Evolutionary conservation across 2,113 vertebrate genomes (phyloP).

Genomic region (Podiceps cristatus): DNA sequence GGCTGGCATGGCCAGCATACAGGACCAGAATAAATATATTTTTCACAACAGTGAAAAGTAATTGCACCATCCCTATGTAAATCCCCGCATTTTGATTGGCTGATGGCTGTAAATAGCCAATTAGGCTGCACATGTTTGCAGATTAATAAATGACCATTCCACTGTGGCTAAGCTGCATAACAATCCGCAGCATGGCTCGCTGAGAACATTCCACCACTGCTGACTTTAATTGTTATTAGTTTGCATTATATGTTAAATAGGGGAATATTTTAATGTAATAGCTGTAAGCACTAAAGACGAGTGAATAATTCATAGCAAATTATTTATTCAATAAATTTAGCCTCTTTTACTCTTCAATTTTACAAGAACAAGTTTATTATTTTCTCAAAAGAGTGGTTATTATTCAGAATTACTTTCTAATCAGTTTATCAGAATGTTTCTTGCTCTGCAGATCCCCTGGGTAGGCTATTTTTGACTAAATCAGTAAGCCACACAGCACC

Average conservation of each 20-base stretch:
- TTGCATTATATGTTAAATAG: constrained; percentile 42
- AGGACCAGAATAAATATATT: background rate
- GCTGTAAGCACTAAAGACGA: background rate
- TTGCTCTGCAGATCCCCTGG: background rate
- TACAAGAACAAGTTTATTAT: constrained; percentile 22
- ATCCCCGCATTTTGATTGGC: background rate
- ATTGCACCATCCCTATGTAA: background rate
- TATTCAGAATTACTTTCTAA: constrained; percentile 19
- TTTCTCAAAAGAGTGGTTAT: constrained; percentile 14
- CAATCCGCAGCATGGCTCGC: background rate
- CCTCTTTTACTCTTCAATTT: constrained; percentile 4
- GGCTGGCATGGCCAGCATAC: background rate
- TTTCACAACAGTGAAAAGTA: background rate
- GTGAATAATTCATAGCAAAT: constrained; percentile 60
- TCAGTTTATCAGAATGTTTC: background rate
- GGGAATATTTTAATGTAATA: constrained; percentile 48
- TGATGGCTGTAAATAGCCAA: background rate
- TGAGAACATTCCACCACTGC: background rate
- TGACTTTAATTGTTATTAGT: constrained; percentile 48
- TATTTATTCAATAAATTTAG: constrained; percentile 58
- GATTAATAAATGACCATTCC: background rate
- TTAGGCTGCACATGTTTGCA: background rate
- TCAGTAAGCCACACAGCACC: background rate
- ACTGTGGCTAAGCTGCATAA: background rate
- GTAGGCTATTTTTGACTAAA: background rate